These are phyloP conservation scores for Eclectus roratus DNA, from an alignment of 2,113 vertebrate species.

Conservation along the genomic window DNA sequence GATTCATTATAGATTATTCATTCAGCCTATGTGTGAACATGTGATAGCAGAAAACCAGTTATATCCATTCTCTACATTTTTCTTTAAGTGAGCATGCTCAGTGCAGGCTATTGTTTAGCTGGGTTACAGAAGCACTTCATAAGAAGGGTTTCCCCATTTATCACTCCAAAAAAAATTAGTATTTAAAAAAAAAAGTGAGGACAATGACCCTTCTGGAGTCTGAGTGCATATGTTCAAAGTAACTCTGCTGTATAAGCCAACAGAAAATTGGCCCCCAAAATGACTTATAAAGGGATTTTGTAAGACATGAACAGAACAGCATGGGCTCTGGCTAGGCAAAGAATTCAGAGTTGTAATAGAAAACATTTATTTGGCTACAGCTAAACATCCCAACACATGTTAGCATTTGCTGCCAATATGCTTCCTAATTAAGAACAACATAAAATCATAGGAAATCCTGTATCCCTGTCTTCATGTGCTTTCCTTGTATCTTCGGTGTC, in stretches of 20 bases:
- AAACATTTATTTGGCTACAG: slow-evolving; percentile 94
- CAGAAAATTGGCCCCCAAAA: slow-evolving; percentile 84
- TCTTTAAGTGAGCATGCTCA: not conserved
- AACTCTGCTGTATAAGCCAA: slow-evolving; percentile 76
- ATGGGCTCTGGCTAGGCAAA: slow-evolving; percentile 82
- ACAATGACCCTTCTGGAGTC: slow-evolving; percentile 68
- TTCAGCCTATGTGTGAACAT: slow-evolving; percentile 21
- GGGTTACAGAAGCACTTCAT: slow-evolving; percentile 17
- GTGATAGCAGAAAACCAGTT: slow-evolving; percentile 1
- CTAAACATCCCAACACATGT: slow-evolving; percentile 90
- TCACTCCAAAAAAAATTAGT: not conserved
- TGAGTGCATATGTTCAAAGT: slow-evolving; percentile 59
- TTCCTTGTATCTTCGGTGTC: slow-evolving; percentile 63
- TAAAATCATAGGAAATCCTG: slow-evolving; percentile 87
- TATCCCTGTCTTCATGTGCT: slow-evolving; percentile 76
- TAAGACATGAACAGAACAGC: slow-evolving; percentile 86
- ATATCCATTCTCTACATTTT: not conserved
- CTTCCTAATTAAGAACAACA: slow-evolving; percentile 88
- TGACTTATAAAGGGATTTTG: slow-evolving; percentile 85
- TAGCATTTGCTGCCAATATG: slow-evolving; percentile 86
- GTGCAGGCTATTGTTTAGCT: not conserved
- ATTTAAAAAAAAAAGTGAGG: slow-evolving; percentile 13
- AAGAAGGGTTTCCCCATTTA: slow-evolving; percentile 16
- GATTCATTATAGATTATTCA: slow-evolving; percentile 39
- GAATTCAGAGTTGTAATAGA: slow-evolving; percentile 88